Percentiles rank a stretch among this genome's conserved stretches.
Evolutionary conservation across 1,140 invertebrate species (phyloP).

Genomic region (Eulimnadia texana): DNA sequence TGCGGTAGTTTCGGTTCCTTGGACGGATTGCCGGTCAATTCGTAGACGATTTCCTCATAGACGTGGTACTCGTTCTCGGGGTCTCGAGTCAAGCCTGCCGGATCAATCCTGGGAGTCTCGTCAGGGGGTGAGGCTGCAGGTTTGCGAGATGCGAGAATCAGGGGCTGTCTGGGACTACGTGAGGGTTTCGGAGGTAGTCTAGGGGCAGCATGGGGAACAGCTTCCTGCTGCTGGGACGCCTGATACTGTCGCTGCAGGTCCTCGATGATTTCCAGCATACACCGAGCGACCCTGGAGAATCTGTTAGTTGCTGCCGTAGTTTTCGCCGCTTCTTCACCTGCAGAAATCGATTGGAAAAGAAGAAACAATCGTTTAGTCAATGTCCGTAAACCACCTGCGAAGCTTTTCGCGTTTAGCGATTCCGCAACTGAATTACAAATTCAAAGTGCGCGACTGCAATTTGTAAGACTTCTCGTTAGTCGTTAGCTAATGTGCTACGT

Average conservation of each 20-base stretch:
- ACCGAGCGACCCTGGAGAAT: slow-evolving; percentile 27
- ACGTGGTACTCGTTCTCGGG: slow-evolving; percentile 26
- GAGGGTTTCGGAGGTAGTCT: background rate
- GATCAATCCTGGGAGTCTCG: background rate
- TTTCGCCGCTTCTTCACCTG: slow-evolving; percentile 7
- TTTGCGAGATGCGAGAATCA: background rate
- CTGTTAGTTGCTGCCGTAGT: slow-evolving; percentile 12
- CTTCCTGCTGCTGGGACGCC: slow-evolving; percentile 3
- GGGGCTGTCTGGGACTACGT: slow-evolving; percentile 2
- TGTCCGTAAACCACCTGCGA: too few relatives aligned
- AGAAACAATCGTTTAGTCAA: background rate
- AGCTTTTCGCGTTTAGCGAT: too few relatives aligned
- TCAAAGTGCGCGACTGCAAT: background rate
- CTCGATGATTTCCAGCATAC: slow-evolving; percentile 28
- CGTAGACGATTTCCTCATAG: slow-evolving; percentile 28
- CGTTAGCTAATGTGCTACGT: background rate
- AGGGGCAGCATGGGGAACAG: background rate
- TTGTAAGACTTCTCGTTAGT: background rate
- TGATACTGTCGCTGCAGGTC: slow-evolving; percentile 22
- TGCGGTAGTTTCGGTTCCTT: slow-evolving; percentile 9
- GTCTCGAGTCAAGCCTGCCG: background rate
- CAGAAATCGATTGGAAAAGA: background rate
- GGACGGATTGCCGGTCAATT: slow-evolving; percentile 17
- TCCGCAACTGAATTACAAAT: background rate
- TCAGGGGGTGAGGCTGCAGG: background rate